Base-by-base conservation (phyloP, 2,797 vertebrate genomes). In the Cuculus canorus region DNA sequence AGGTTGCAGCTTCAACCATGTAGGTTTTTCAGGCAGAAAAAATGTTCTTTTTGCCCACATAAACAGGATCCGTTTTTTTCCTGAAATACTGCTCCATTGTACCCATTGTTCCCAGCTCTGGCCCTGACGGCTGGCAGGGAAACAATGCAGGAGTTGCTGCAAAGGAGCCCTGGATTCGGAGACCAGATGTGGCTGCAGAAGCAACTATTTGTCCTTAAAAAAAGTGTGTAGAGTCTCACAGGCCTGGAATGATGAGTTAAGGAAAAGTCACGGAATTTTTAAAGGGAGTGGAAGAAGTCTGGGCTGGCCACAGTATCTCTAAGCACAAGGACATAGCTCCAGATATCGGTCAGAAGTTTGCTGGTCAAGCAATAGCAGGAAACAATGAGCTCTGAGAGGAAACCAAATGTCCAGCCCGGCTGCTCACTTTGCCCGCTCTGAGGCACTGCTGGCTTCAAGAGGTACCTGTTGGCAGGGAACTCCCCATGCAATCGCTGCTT, bases 361-460 rank as follows among this genome's bases (percentile, higher is more conserved):
- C 30, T 75, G 57, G 80, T 73, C 71, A 48, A 65, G 70, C 21
- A 81, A 41, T 60, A 56, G 23, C 50, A 76, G 32, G 48, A 68
- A 82, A 66, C 33, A 66, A 59, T 14, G 45, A 68, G 45, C 17
- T 59, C 32, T 47, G 22, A 68, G 64, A 64, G 45, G 54, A 77
- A 81, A 72, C 11, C 33, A 37, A 68, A 32, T 1, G 3, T 53
- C 57, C 43, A 63, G 18, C 37, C 59, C 0, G 0, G 54, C 41
- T 73, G 56, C 52, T 60, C 0, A 1, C 18, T 59, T 33, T 41
- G 69, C 53, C 43, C 1, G 1, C 60, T 66, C 48, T 1, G 1
- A 73, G 72, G 33, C 53, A 61, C 73, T 37, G 45, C 50, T 22
- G 50, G 61, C 71, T 73, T 30, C 47, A 8, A 43, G 75, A 81